Percentiles rank a stretch among this genome's conserved stretches.
phyloP scores from a whole-genome alignment of 2,113 vertebrate species.

The Nycticorax nycticorax region DNA sequence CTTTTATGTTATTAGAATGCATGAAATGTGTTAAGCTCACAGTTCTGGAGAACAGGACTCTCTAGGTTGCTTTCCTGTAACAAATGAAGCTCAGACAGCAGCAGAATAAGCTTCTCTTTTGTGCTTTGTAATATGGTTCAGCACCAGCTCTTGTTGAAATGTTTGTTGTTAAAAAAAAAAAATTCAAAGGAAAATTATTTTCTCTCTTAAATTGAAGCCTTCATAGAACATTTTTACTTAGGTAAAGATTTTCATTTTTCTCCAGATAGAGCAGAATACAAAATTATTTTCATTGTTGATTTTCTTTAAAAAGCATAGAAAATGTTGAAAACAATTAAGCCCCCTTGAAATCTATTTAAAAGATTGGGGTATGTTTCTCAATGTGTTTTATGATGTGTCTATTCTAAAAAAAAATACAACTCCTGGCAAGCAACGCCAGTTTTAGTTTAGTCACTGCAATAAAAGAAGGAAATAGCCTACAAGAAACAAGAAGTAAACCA shows the following conservation, averaged over 20 bases:
- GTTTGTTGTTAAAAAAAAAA: not conserved
- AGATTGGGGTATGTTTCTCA: not conserved
- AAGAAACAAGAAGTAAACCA: not conserved
- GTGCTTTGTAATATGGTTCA: not conserved
- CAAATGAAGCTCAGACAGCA: not conserved
- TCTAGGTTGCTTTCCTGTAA: not conserved
- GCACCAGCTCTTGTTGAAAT: not conserved
- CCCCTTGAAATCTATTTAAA: not conserved
- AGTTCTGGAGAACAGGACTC: not conserved
- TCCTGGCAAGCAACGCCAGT: not conserved
- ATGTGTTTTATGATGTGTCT: not conserved
- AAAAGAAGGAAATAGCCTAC: not conserved
- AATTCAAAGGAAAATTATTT: not conserved
- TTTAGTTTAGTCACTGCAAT: not conserved
- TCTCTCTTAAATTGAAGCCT: not conserved
- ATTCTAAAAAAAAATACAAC: not conserved
- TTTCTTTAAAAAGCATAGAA: not conserved
- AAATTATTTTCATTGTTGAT: not conserved
- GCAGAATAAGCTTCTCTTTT: not conserved
- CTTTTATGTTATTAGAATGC: slow-evolving; percentile 1
- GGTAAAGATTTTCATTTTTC: not conserved
- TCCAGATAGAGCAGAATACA: not conserved
- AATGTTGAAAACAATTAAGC: not conserved
- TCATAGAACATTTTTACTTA: not conserved
- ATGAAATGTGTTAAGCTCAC: not conserved